Percentiles rank a stretch among this genome's conserved stretches.
phyloP scores from a whole-genome alignment of 1,140 invertebrate species.

The Drosophila lacteicornis region DNA sequence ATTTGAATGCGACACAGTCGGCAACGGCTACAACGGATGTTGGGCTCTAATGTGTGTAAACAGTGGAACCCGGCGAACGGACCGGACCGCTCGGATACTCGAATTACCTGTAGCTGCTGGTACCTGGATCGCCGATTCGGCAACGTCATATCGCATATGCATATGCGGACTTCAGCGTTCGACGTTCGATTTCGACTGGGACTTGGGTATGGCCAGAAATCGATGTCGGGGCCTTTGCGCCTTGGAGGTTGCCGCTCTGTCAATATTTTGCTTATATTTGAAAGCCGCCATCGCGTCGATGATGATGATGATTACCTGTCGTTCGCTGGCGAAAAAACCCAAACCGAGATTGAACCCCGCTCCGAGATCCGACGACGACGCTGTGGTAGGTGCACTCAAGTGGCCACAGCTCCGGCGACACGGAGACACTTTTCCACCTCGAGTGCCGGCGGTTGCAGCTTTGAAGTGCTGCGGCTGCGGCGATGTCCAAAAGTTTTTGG shows the following conservation, averaged over 20 bases:
- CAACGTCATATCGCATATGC: constrained; percentile 73
- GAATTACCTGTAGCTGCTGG: constrained; percentile 24
- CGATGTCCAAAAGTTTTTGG: constrained; percentile 59
- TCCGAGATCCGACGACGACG: constrained; percentile 23
- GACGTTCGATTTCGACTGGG: constrained; percentile 3
- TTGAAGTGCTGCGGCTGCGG: constrained; percentile 70
- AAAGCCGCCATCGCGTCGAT: constrained; percentile 47
- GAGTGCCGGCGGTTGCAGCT: constrained; percentile 55
- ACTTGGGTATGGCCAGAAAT: constrained; percentile 38
- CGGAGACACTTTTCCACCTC: constrained; percentile 66
- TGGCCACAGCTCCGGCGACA: constrained; percentile 59
- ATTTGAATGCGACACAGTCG: constrained; percentile 79
- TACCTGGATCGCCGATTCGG: constrained; percentile 67
- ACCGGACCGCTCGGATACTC: constrained; percentile 19
- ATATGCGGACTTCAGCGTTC: constrained; percentile 40
- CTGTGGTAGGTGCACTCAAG: constrained; percentile 79
- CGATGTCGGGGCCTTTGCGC: constrained; percentile 65
- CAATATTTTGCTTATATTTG: constrained; percentile 81
- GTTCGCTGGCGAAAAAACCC: constrained; percentile 63
- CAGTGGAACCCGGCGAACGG: constrained; percentile 50
- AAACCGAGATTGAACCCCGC: constrained; percentile 17
- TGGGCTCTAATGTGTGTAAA: constrained; percentile 73
- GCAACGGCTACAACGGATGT: constrained; percentile 74
- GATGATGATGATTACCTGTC: constrained; percentile 67
- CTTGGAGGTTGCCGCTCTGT: constrained; percentile 79